Percentiles rank a stretch among this genome's conserved stretches.
Evolutionary conservation across 2,888 invertebrate genomes (phyloP).

Genomic region (Petrolisthes manimaculis): DNA sequence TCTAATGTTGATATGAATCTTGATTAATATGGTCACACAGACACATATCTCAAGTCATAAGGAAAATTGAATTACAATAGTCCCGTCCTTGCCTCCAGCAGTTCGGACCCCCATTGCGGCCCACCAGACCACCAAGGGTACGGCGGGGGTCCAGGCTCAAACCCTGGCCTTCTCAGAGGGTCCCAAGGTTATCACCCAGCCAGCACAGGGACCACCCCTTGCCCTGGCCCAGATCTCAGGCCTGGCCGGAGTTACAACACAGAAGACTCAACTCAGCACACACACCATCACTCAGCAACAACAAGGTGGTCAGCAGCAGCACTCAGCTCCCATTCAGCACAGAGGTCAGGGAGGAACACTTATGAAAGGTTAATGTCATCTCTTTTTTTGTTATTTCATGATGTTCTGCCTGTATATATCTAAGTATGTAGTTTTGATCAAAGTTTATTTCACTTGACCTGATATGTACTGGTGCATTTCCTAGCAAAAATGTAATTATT

Average conservation of each 20-base stretch:
- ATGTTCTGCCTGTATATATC: not conserved
- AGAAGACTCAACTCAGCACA: slow-evolving; percentile 40
- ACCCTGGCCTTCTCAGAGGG: slow-evolving; percentile 52
- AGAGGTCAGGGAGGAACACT: slow-evolving; percentile 26
- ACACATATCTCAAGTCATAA: too few species aligned
- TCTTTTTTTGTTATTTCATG: too few species aligned
- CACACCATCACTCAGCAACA: slow-evolving; percentile 28
- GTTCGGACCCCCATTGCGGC: slow-evolving; percentile 50
- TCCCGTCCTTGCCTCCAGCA: not conserved
- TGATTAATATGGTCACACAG: too few species aligned
- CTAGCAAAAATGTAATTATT: not conserved
- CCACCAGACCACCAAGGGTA: slow-evolving; percentile 37
- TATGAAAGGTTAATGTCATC: too few species aligned
- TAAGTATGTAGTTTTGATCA: not conserved
- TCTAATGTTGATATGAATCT: too few species aligned
- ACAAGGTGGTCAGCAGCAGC: slow-evolving; percentile 23
- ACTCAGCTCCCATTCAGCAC: slow-evolving; percentile 41
- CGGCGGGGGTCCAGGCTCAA: slow-evolving; percentile 43
- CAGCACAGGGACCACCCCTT: slow-evolving; percentile 68
- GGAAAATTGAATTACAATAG: too few species aligned
- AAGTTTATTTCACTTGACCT: not conserved
- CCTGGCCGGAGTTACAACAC: slow-evolving; percentile 44
- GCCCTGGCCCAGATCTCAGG: slow-evolving; percentile 59
- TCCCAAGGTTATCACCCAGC: slow-evolving; percentile 68
- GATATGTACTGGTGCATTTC: not conserved